Percentiles rank a stretch among this genome's conserved stretches.
Evolutionary conservation across 2,797 vertebrate genomes (phyloP).

Genomic region (Cuniculus paca): DNA sequence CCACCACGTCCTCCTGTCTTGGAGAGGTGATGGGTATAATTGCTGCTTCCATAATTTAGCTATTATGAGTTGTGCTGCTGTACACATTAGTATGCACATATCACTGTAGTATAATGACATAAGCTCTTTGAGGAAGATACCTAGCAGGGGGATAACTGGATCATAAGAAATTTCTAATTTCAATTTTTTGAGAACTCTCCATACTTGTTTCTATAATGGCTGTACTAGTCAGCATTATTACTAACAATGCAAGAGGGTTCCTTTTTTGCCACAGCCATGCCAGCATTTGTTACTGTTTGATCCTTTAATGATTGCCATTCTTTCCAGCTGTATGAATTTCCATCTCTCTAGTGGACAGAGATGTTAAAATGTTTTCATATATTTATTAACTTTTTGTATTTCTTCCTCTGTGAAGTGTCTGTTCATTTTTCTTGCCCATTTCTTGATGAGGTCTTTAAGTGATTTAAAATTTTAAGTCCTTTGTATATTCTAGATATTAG

Average conservation of each 20-base stretch:
- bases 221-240: neutral
- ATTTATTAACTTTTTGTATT: neutral
- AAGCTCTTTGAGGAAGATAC: neutral
- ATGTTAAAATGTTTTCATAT: neutral
- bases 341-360: neutral
- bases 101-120: neutral
- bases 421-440: neutral
- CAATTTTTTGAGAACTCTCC: neutral
- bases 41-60: neutral
- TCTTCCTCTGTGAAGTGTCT: neutral
- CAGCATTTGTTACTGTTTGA: neutral
- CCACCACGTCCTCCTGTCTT: neutral
- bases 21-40: neutral
- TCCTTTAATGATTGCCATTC: neutral
- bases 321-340: neutral
- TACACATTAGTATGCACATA: neutral
- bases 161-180: neutral
- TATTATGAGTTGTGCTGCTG: neutral
- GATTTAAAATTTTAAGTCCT: neutral
- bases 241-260: neutral
- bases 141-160: neutral
- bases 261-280: neutral
- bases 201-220: neutral
- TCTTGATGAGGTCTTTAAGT: neutral
- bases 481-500: neutral